Evolutionary conservation across 2,797 vertebrate species (phyloP).

Genomic region (Myotis daubentonii): DNA sequence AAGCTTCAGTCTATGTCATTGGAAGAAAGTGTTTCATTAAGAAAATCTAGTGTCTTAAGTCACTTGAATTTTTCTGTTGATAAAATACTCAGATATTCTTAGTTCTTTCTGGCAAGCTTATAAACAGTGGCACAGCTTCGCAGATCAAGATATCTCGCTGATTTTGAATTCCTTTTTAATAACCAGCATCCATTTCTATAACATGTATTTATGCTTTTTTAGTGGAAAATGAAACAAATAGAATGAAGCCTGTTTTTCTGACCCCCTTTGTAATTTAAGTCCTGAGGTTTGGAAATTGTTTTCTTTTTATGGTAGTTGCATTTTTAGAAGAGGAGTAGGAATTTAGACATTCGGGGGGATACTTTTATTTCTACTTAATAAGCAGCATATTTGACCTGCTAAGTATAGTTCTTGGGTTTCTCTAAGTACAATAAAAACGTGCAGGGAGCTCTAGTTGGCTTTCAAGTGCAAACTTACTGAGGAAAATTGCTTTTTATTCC

Average conservation of each 20-base stretch:
- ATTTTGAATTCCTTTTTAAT: slow-evolving; percentile 48
- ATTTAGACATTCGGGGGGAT: slow-evolving; percentile 32
- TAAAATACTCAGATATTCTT: not conserved
- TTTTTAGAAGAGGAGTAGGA: slow-evolving; percentile 54
- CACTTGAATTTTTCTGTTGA: not conserved
- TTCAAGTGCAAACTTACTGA: not conserved
- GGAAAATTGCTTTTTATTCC: not conserved
- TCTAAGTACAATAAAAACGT: slow-evolving; percentile 19
- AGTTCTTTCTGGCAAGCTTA: not conserved
- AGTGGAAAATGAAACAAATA: slow-evolving; percentile 34
- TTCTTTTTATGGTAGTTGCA: slow-evolving; percentile 60
- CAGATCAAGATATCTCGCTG: not conserved
- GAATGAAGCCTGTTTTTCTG: slow-evolving; percentile 34
- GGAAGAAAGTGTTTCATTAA: not conserved
- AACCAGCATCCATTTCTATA: not conserved
- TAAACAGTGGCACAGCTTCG: not conserved
- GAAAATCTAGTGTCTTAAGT: not conserved
- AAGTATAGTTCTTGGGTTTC: slow-evolving; percentile 2
- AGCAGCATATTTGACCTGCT: slow-evolving; percentile 55
- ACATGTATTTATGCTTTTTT: slow-evolving; percentile 16
- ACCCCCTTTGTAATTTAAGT: slow-evolving; percentile 56
- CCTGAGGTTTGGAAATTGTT: slow-evolving; percentile 49
- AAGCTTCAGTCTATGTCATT: not conserved
- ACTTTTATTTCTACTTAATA: slow-evolving; percentile 61
- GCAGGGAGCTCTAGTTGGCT: not conserved